These are phyloP conservation scores for Mobula birostris DNA, from an alignment of 2,113 vertebrate genomes.

Conservation along the genomic window DNA sequence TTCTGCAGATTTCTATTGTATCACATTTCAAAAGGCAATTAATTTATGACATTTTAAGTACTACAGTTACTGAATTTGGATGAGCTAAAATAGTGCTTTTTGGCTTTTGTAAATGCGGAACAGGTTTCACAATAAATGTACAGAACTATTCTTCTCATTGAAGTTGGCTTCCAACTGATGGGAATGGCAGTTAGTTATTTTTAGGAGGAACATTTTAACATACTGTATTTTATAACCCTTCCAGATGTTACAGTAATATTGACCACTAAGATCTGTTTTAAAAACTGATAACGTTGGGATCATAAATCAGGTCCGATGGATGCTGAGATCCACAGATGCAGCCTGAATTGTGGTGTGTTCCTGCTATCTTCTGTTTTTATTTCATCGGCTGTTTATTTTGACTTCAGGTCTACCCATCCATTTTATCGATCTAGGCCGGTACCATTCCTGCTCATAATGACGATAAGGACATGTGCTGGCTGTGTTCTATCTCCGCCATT, in stretches of 20 bases:
- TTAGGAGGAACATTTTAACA: neutral
- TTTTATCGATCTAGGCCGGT: neutral
- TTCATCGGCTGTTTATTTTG: too few species aligned
- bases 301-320: too few species aligned
- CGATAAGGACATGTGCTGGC: too few species aligned
- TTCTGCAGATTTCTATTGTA: neutral
- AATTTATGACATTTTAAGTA: neutral
- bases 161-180: neutral
- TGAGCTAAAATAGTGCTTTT: neutral
- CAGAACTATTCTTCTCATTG: neutral
- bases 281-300: too few species aligned
- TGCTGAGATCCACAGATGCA: too few species aligned
- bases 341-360: too few species aligned
- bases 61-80: conserved; percentile 2
- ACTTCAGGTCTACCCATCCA: neutral
- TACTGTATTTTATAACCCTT: too few species aligned
- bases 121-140: conserved; percentile 23
- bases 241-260: neutral
- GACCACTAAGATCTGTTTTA: neutral
- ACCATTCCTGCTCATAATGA: neutral
- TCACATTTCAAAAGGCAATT: neutral
- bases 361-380: too few species aligned
- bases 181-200: neutral
- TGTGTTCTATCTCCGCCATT: too few species aligned
- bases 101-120: conserved; percentile 13